Evolutionary conservation across 2,888 invertebrate genomes (phyloP).

Genomic region (Eudasyphora cyanicolor): DNA sequence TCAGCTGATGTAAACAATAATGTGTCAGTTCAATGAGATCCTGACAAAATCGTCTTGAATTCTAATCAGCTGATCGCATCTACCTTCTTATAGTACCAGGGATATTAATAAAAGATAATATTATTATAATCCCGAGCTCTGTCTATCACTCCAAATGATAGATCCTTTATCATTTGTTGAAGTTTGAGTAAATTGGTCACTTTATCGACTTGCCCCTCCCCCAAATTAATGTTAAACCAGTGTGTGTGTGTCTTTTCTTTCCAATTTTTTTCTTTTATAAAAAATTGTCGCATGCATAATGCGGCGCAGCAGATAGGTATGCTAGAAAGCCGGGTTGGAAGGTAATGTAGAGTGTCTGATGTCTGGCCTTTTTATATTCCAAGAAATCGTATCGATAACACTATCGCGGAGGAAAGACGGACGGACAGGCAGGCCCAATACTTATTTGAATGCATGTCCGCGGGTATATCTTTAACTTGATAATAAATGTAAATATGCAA

Average conservation of each 20-base stretch:
- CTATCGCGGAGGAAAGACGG: not conserved
- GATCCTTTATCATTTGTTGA: not conserved
- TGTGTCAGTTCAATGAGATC: too few species aligned
- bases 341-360: not conserved
- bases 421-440: not conserved
- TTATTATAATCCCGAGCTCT: too few species aligned
- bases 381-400: slow-evolving; percentile 13
- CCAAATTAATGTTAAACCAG: not conserved
- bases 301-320: too few species aligned
- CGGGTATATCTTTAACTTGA: not conserved
- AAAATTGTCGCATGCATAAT: not conserved
- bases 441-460: not conserved
- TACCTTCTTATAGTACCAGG: too few species aligned
- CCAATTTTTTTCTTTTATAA: not conserved
- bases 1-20: too few species aligned
- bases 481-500: not conserved
- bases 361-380: not conserved
- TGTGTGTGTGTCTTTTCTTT: not conserved
- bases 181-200: not conserved
- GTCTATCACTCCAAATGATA: not conserved
- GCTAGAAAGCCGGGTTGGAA: not conserved
- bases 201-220: not conserved
- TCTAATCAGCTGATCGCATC: too few species aligned
- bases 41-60: too few species aligned
- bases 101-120: too few species aligned